These are phyloP conservation scores for Melanotus villosus DNA, from an alignment of 2,888 invertebrate species.

Conservation along the genomic window DNA sequence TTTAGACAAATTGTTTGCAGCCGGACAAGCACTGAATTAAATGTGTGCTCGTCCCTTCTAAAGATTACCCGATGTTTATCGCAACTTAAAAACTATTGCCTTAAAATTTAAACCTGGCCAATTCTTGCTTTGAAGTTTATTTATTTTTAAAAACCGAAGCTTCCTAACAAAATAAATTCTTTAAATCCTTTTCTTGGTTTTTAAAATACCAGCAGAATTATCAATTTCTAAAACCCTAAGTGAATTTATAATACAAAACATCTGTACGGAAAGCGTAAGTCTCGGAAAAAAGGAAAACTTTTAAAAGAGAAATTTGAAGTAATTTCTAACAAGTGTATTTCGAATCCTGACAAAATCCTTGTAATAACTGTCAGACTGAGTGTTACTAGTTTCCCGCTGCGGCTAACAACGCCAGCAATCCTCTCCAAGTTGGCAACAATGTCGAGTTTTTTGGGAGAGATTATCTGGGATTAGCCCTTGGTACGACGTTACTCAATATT, in stretches of 20 bases:
- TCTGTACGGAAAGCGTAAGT: too few species aligned
- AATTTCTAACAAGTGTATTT: constrained; percentile 43
- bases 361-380: constrained; percentile 55
- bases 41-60: constrained; percentile 8
- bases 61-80: constrained; percentile 14
- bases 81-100: too few species aligned
- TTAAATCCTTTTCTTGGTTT: too few species aligned
- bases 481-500: constrained; percentile 59
- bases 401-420: constrained; percentile 54
- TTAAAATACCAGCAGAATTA: too few species aligned
- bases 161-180: neutral
- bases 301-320: neutral
- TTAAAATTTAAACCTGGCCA: neutral
- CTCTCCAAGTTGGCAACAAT: constrained; percentile 53
- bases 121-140: neutral
- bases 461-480: constrained; percentile 57
- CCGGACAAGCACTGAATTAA: constrained; percentile 25
- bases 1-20: constrained; percentile 31
- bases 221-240: too few species aligned
- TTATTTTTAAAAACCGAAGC: neutral
- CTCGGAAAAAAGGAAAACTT: too few species aligned
- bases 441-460: constrained; percentile 51
- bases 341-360: constrained; percentile 48
- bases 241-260: too few species aligned
- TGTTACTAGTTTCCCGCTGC: constrained; percentile 52